These are phyloP conservation scores for Phlogophora meticulosa DNA, from an alignment of 2,888 invertebrate genomes.

Conservation along the genomic window DNA sequence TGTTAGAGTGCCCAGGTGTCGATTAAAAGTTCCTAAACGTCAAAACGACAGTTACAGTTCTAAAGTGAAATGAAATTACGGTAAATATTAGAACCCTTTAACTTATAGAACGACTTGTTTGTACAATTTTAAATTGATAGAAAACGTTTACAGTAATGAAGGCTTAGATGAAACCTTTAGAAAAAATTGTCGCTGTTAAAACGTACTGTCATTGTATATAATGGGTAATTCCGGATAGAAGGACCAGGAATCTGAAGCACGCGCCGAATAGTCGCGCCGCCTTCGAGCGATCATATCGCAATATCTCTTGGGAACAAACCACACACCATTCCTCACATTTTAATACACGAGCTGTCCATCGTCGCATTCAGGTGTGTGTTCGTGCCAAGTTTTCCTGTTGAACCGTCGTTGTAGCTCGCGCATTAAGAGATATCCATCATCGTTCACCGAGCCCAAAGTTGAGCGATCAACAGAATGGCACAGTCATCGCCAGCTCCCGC, in stretches of 20 bases:
- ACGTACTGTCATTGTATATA: constrained; percentile 87
- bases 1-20: constrained; percentile 61
- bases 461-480: constrained; percentile 78
- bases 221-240: constrained; percentile 85
- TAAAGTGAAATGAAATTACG: constrained; percentile 66
- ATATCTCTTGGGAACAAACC: constrained; percentile 83
- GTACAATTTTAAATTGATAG: constrained; percentile 82
- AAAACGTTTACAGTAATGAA: constrained; percentile 87
- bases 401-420: constrained; percentile 75
- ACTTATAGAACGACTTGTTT: constrained; percentile 81
- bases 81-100: constrained; percentile 74
- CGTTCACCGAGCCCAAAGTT: constrained; percentile 61
- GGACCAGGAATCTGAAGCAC: constrained; percentile 87
- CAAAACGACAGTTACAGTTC: constrained; percentile 55
- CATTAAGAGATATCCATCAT: constrained; percentile 69
- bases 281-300: constrained; percentile 84
- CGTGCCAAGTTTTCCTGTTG: constrained; percentile 62
- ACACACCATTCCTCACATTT: constrained; percentile 71
- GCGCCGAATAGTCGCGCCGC: constrained; percentile 86
- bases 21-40: constrained; percentile 63
- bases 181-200: constrained; percentile 82
- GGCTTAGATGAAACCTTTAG: constrained; percentile 80
- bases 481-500: constrained; percentile 86
- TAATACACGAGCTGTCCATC: constrained; percentile 71
- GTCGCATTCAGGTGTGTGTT: constrained; percentile 71